A percentile compares a stretch with the other conserved stretches of the same genome.
These are phyloP conservation scores for Corvus hawaiiensis DNA, from an alignment of 2,113 vertebrate species.

Conservation along the genomic window DNA sequence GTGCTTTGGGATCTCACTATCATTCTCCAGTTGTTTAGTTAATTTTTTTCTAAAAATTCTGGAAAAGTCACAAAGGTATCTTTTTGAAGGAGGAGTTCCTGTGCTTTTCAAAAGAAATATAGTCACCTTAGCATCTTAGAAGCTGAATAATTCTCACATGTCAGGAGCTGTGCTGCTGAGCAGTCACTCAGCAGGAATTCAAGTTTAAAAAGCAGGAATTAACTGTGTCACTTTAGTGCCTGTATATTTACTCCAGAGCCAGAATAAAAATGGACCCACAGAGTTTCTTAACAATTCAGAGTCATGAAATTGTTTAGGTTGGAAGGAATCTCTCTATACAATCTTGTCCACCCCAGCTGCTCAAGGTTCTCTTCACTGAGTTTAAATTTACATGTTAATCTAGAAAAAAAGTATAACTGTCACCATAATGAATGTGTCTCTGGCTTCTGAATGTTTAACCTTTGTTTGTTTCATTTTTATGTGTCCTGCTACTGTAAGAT, in stretches of 20 bases:
- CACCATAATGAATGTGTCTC: not conserved
- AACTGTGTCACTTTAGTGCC: not conserved
- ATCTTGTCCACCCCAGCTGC: fast-evolving
- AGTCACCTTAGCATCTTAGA: not conserved
- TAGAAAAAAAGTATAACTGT: not conserved
- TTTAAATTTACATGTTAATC: not conserved
- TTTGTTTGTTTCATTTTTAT: not conserved
- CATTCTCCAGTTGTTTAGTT: not conserved
- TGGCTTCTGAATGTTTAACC: not conserved
- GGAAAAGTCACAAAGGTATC: not conserved
- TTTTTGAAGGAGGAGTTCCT: not conserved
- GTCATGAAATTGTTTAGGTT: not conserved
- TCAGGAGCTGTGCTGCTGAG: not conserved
- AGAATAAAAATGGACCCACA: not conserved
- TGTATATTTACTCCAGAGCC: not conserved
- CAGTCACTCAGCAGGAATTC: not conserved
- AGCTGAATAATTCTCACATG: not conserved
- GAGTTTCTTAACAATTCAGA: not conserved
- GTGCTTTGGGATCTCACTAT: not conserved
- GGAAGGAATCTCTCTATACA: not conserved
- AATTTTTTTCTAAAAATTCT: not conserved
- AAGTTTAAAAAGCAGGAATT: not conserved
- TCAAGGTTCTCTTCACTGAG: not conserved
- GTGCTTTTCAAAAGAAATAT: not conserved
- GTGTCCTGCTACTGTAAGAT: not conserved